Evolutionary conservation across 2,113 vertebrate species (phyloP), one percentile per base, ranked within the genome.

Genomic region (Lipophrys pholis): DNA sequence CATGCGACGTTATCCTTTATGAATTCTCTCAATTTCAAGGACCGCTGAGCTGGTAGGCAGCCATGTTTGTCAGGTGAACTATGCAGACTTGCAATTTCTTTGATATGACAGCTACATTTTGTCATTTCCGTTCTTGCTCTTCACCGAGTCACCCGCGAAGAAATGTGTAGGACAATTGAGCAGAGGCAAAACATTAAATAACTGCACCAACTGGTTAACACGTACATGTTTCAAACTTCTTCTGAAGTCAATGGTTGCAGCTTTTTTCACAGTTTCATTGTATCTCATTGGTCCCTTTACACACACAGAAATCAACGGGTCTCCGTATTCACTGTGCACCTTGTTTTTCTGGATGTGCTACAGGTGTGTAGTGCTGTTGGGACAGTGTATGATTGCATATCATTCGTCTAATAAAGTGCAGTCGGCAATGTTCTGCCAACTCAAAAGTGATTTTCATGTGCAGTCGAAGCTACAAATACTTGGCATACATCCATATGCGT

Each of bases 201-300:
- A 57, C 49, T 66, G 62, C 69, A 82, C 10, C 76, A 81, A 77
- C 21, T 30, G 40, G 42, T 56, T 53, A 30, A 30, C 36, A 38
- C 10, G 12, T 45, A 45, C 5, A 45, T 1, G 15, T 38, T 45
- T 11, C 5, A 41, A 72, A 62, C 35, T 54, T 58, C 9, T 57
- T 7, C 76, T 46, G 63, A 21, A 63, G n/a, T 45, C 51, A 64
- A 59, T 9, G 16, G 58, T 57, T 73, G 65, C 46, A 5, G 21
- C 21, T 30, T 30, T 30, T 8, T 57, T 84, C 83, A 81, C 71
- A 82, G 78, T 82, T 78, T 70, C 17, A 64, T 16, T 30, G 50
- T 46, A 55, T 48, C 11, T 57, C 21, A n/a, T 54, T 77, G 58
- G 62, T 81, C 69, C 53, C 17, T 55, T 60, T 58, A 35, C 5